Conservation (phyloP, 2,888 invertebrate species). For the Ormyrus labotus region DNA sequence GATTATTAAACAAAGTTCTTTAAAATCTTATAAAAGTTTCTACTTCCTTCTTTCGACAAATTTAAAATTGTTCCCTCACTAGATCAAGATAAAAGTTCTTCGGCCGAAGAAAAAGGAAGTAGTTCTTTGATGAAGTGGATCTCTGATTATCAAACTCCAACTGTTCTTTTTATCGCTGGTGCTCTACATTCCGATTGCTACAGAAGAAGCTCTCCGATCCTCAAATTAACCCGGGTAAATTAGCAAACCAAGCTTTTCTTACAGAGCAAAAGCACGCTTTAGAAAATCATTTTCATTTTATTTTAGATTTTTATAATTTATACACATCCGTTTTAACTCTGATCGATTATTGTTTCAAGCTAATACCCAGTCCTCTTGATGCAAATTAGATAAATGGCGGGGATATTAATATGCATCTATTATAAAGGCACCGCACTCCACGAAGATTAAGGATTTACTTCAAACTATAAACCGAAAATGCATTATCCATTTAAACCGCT, state of each 20-base stretch:
- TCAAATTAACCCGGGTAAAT: neutral
- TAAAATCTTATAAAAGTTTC: slow-evolving; percentile 21
- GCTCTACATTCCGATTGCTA: neutral
- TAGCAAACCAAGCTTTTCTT: neutral
- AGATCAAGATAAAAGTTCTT: neutral
- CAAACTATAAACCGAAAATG: too few species aligned
- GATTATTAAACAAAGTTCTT: slow-evolving; percentile 23
- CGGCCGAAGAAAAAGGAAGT: slow-evolving; percentile 11
- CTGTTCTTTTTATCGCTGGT: neutral
- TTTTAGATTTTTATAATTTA: too few species aligned
- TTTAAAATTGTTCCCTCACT: slow-evolving; percentile 16
- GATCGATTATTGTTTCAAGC: too few species aligned
- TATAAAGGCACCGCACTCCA: too few species aligned
- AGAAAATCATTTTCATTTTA: too few species aligned
- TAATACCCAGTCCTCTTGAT: too few species aligned
- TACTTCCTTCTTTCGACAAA: slow-evolving; percentile 9
- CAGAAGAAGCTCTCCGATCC: neutral
- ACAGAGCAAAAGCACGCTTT: neutral
- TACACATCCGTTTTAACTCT: too few species aligned
- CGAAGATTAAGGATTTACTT: too few species aligned
- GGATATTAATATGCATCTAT: too few species aligned
- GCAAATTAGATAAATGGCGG: too few species aligned
- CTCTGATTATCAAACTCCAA: slow-evolving; percentile 15
- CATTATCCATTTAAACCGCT: too few species aligned
- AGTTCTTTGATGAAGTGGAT: neutral